Percentiles rank a stretch among this genome's conserved stretches.
Evolutionary conservation across 1,140 invertebrate genomes (phyloP).

Genomic region (Mamestra configurata): DNA sequence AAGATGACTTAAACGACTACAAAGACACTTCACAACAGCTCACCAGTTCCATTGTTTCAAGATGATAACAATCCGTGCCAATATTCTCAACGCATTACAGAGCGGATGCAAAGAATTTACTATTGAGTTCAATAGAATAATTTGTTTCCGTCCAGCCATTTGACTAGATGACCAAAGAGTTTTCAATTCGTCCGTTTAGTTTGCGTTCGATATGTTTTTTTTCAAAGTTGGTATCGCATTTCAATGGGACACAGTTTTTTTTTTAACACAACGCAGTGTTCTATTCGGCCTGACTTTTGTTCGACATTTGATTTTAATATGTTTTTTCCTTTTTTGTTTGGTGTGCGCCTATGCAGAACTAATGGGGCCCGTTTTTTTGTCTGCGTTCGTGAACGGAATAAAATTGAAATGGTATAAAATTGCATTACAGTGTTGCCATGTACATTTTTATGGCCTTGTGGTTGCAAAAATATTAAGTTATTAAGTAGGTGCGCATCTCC

Average conservation of each 20-base stretch:
- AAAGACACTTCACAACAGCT: too few species aligned
- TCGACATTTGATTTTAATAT: not conserved
- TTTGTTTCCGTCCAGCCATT: conserved; percentile 41
- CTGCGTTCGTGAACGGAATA: not conserved
- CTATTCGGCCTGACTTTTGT: conserved; percentile 15
- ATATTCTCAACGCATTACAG: conserved; percentile 3
- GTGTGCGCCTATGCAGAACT: not conserved
- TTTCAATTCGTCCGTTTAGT: conserved; percentile 34
- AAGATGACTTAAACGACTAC: too few species aligned
- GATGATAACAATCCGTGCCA: conserved; percentile 30
- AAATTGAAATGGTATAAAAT: too few species aligned
- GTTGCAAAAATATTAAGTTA: too few species aligned
- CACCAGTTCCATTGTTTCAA: conserved; percentile 8
- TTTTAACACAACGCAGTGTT: conserved; percentile 1
- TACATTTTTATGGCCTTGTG: too few species aligned
- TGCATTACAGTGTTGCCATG: too few species aligned
- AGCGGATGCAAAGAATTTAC: conserved; percentile 36
- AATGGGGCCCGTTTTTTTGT: not conserved
- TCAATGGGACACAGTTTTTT: not conserved
- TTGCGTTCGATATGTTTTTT: conserved; percentile 12
- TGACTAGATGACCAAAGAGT: conserved; percentile 32
- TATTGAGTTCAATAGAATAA: conserved; percentile 52
- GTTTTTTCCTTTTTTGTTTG: not conserved
- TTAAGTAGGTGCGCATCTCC: too few species aligned
- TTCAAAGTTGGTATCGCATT: conserved; percentile 29